Percentiles rank a stretch among this genome's conserved stretches.
phyloP scores from a whole-genome alignment of 2,797 vertebrate genomes.

The Cyprinodon diabolis region DNA sequence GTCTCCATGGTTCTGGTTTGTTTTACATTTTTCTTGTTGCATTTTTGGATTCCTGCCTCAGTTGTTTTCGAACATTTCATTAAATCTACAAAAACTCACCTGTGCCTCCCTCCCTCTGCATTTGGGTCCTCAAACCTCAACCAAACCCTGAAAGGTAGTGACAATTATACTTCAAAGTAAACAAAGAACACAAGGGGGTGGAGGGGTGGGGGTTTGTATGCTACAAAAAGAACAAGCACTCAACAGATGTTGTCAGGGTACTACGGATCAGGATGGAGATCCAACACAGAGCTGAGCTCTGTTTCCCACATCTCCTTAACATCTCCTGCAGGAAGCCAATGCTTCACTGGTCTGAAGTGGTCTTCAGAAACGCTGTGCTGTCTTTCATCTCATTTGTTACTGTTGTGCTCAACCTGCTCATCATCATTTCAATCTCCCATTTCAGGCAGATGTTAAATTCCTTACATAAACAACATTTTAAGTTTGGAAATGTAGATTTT shows the following conservation, averaged over 20 bases:
- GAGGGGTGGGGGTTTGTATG: too few species aligned
- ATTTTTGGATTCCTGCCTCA: too few species aligned
- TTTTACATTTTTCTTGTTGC: too few species aligned
- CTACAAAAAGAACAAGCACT: too few species aligned
- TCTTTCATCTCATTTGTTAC: neutral
- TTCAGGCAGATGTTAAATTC: neutral
- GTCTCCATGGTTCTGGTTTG: too few species aligned
- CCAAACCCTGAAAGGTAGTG: too few species aligned
- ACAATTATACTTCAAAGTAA: too few species aligned
- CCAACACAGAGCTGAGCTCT: neutral
- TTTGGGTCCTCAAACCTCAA: too few species aligned
- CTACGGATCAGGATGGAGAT: neutral
- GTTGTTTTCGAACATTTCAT: too few species aligned
- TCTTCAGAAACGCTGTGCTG: neutral
- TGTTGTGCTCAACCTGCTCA: neutral
- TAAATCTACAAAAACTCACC: too few species aligned
- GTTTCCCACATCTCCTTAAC: conserved; percentile 2
- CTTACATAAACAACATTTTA: neutral
- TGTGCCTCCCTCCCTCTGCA: too few species aligned
- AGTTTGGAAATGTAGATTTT: neutral
- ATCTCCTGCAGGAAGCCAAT: neutral
- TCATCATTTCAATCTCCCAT: conserved; percentile 8
- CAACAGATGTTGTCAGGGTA: neutral
- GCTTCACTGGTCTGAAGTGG: neutral
- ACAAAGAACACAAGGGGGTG: too few species aligned